Percentiles rank a stretch among this genome's conserved stretches.
These are phyloP conservation scores for Caenorhabditis imperialis DNA, from an alignment of 2,888 invertebrate species.

Conservation along the genomic window DNA sequence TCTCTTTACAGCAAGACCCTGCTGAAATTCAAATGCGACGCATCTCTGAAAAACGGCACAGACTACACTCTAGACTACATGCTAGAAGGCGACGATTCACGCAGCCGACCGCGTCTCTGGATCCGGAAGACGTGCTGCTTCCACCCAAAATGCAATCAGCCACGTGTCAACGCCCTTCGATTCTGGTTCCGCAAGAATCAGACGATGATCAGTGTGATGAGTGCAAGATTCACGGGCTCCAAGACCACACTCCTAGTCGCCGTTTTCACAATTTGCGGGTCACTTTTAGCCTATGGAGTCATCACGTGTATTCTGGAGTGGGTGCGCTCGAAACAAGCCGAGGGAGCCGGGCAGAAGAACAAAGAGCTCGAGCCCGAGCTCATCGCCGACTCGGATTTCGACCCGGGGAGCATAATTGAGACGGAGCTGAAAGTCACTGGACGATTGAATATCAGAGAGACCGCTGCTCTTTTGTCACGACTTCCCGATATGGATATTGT, in stretches of 20 bases:
- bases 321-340: constrained; percentile 13
- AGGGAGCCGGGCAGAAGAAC: neutral
- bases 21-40: neutral
- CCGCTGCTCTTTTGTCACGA: constrained; percentile 9
- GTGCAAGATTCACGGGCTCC: neutral
- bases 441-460: constrained; percentile 29
- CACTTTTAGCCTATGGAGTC: neutral
- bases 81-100: constrained; percentile 12
- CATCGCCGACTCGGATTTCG: constrained; percentile 12
- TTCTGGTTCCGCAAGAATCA: constrained; percentile 19
- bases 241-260: neutral
- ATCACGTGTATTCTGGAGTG: constrained; percentile 14
- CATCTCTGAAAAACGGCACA: neutral
- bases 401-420: constrained; percentile 24
- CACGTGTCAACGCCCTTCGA: neutral
- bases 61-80: constrained; percentile 20
- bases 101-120: constrained; percentile 13
- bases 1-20: constrained; percentile 7
- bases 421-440: constrained; percentile 29
- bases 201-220: constrained; percentile 13
- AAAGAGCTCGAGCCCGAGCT: constrained; percentile 16
- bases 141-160: constrained; percentile 11
- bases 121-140: constrained; percentile 36
- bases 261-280: neutral
- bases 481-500: constrained; percentile 27